These are phyloP conservation scores for Zosterops borbonicus DNA, from an alignment of 2,113 vertebrate genomes.

Conservation along the genomic window DNA sequence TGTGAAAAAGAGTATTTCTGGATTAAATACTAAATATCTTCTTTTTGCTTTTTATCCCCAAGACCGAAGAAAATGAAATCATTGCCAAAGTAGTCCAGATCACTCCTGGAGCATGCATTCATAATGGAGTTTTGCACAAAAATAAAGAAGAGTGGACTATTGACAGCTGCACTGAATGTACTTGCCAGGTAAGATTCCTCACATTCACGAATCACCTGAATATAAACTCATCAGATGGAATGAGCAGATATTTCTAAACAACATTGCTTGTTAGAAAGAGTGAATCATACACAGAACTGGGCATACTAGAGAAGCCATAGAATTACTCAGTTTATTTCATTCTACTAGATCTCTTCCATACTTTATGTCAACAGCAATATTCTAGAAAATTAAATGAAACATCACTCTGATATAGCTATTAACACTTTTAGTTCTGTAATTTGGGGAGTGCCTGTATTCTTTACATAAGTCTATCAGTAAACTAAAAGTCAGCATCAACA, in stretches of 20 bases:
- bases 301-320: not conserved
- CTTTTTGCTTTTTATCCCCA: not conserved
- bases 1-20: not conserved
- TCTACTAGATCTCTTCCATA: not conserved
- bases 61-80: constrained; percentile 81
- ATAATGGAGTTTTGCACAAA: constrained; percentile 86
- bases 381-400: not conserved
- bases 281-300: not conserved
- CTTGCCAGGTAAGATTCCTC: constrained; percentile 85
- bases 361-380: not conserved
- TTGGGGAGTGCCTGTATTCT: not conserved
- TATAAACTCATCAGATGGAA: not conserved
- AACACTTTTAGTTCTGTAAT: not conserved
- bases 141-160: constrained; percentile 93
- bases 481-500: not conserved
- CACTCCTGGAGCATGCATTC: constrained; percentile 80
- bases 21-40: not conserved
- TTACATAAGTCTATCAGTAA: not conserved
- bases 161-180: constrained; percentile 94
- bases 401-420: not conserved
- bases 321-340: not conserved
- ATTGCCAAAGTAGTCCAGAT: constrained; percentile 74
- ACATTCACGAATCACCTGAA: not conserved
- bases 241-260: not conserved
- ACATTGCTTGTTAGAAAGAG: not conserved